These are phyloP conservation scores for Myotis daubentonii DNA, from an alignment of 2,797 vertebrate genomes.

Conservation along the genomic window DNA sequence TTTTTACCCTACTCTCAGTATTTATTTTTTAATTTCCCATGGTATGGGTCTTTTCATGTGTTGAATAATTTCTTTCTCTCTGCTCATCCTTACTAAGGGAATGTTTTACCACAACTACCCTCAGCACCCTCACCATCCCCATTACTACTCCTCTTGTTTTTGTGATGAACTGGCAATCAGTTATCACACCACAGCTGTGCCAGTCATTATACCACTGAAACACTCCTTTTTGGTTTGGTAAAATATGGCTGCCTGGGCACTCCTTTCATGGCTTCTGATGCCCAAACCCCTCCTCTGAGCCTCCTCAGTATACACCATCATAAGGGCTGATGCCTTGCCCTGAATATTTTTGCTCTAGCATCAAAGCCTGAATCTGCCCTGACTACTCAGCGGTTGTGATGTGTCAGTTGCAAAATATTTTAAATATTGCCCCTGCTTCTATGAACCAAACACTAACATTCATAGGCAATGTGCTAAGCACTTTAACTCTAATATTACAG, in stretches of 20 bases:
- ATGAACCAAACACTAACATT: background rate
- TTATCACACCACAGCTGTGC: rapidly evolving
- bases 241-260: background rate
- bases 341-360: background rate
- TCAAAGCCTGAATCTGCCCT: background rate
- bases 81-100: background rate
- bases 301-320: background rate
- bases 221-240: background rate
- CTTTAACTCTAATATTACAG: background rate
- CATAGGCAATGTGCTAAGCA: background rate
- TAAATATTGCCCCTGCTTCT: background rate
- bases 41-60: background rate
- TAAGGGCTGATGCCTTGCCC: background rate
- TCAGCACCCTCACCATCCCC: background rate
- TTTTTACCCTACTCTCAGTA: background rate
- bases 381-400: no score
- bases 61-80: background rate
- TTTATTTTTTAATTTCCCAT: background rate
- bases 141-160: background rate
- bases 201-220: background rate
- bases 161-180: background rate
- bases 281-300: background rate
- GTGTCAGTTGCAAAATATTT: background rate
- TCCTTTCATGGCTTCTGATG: rapidly evolving
- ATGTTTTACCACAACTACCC: background rate